These are phyloP conservation scores for Eustalomyia histrio DNA, from an alignment of 2,888 invertebrate genomes.

Conservation along the genomic window DNA sequence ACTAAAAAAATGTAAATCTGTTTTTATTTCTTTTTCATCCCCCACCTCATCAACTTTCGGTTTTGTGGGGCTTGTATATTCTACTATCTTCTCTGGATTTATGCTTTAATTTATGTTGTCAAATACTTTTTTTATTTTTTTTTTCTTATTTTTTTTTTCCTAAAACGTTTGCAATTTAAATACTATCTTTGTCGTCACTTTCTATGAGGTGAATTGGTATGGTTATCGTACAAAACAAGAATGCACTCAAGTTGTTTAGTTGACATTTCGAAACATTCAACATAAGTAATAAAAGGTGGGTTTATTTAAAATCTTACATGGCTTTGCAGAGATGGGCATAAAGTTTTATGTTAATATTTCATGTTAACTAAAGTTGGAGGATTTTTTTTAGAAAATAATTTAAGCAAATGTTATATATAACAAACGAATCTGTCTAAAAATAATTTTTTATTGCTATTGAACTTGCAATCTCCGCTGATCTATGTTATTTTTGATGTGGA, in stretches of 20 bases:
- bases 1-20: constrained; percentile 5
- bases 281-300: not conserved
- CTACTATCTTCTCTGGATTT: not conserved
- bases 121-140: constrained; percentile 2
- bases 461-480: no score
- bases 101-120: constrained; percentile 16
- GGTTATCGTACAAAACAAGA: not conserved
- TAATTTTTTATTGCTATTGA: no score
- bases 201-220: constrained; percentile 6
- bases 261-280: constrained; percentile 37
- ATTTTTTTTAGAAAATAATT: not conserved
- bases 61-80: not conserved
- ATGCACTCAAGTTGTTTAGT: constrained; percentile 33
- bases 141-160: constrained; percentile 1
- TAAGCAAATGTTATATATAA: no score
- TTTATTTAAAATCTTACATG: not conserved
- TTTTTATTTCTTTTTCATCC: constrained; percentile 11
- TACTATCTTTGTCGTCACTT: constrained; percentile 16
- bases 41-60: not conserved
- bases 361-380: not conserved
- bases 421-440: no score
- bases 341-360: not conserved
- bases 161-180: constrained; percentile 53
- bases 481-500: no score
- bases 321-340: not conserved